Percentiles rank a stretch among this genome's conserved stretches.
These are phyloP conservation scores for Collichthys lucidus DNA, from an alignment of 2,113 vertebrate genomes.

Conservation along the genomic window DNA sequence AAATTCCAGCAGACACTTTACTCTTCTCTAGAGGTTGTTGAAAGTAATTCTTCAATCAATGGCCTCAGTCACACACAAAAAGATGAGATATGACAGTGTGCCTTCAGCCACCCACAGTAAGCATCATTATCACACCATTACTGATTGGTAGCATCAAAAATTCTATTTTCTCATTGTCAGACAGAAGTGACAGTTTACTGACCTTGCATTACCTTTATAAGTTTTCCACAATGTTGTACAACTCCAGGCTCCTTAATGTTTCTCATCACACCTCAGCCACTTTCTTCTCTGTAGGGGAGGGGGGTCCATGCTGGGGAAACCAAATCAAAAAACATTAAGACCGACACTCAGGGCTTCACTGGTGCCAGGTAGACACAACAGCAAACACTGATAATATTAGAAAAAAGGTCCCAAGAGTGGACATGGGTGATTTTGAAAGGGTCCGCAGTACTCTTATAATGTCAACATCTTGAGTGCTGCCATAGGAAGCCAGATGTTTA, in stretches of 20 bases:
- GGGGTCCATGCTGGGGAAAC: conserved; percentile 14
- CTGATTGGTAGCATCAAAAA: background rate
- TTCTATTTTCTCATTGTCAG: background rate
- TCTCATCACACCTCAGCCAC: conserved; percentile 23
- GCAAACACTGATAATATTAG: background rate
- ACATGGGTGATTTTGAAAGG: background rate
- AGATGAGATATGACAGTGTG: conserved; percentile 9
- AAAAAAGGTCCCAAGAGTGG: background rate
- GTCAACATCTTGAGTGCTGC: background rate
- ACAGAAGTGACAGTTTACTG: background rate
- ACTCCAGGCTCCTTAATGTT: conserved; percentile 21
- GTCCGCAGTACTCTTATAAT: background rate
- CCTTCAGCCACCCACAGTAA: background rate
- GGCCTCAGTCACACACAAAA: background rate
- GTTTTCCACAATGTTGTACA: conserved; percentile 1
- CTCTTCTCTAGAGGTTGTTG: background rate
- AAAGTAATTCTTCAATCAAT: background rate
- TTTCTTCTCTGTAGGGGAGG: conserved; percentile 22
- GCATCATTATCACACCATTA: background rate
- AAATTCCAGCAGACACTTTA: background rate
- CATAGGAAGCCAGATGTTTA: conserved; percentile 37
- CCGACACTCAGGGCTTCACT: background rate
- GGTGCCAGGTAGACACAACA: background rate
- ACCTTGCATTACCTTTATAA: conserved; percentile 41
- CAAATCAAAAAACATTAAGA: conserved; percentile 26